A percentile compares a stretch with the other conserved stretches of the same genome.
phyloP scores from a whole-genome alignment of 2,797 vertebrate genomes.

The Rhinoraja longicauda region DNA sequence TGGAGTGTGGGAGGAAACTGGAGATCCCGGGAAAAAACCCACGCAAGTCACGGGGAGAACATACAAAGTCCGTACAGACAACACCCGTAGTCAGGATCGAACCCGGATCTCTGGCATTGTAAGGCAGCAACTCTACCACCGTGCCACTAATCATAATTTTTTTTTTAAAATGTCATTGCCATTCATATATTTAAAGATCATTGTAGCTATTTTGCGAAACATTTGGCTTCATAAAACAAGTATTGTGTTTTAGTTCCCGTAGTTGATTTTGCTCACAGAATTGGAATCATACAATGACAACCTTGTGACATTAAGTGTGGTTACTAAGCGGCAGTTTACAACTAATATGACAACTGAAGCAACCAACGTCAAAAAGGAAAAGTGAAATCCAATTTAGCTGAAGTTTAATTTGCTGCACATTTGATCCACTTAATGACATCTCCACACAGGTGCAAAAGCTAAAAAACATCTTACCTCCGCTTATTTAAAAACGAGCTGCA shows the following conservation, averaged over 20 bases:
- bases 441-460: neutral
- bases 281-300: neutral
- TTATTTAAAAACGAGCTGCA: neutral
- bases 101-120: no score
- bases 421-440: slow-evolving; percentile 1
- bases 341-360: neutral
- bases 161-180: no score
- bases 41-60: no score
- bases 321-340: neutral
- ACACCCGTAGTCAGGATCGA: no score
- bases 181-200: no score
- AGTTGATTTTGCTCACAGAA: neutral
- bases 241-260: neutral
- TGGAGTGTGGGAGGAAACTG: no score
- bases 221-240: neutral
- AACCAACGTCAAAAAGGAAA: slow-evolving; percentile 23
- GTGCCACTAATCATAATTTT: no score
- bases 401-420: neutral
- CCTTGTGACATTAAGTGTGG: neutral
- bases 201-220: no score
- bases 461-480: neutral
- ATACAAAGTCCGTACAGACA: no score
- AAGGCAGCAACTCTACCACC: no score
- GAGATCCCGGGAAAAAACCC: no score
- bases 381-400: slow-evolving; percentile 17